Conservation (phyloP, 2,888 invertebrate genomes). For the Hanleya hanleyi region DNA sequence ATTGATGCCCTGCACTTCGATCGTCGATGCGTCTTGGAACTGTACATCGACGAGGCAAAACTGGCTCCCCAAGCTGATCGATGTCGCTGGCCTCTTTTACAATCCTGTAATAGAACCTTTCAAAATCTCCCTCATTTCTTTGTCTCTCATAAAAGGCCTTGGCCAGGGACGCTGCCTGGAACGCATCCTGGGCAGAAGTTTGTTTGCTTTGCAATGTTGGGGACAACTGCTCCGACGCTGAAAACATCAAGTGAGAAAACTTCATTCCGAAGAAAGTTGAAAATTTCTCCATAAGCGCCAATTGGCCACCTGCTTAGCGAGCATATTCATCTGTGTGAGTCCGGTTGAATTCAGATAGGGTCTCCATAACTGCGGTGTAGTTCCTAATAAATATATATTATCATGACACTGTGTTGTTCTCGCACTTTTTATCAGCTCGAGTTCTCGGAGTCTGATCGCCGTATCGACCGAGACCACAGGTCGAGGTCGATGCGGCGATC, state of each 20-base stretch:
- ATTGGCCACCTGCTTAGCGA: constrained; percentile 28
- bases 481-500: too few species aligned
- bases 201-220: constrained; percentile 25
- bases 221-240: constrained; percentile 29
- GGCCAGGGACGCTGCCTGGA: neutral
- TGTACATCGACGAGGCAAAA: constrained; percentile 13
- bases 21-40: constrained; percentile 18
- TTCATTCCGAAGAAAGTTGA: constrained; percentile 27
- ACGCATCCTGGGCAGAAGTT: constrained; percentile 20
- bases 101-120: constrained; percentile 12
- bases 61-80: constrained; percentile 18
- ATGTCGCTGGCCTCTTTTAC: neutral
- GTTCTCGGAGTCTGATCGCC: too few species aligned
- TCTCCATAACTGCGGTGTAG: too few species aligned
- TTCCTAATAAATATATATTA: too few species aligned
- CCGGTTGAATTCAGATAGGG: too few species aligned
- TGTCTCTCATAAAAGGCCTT: constrained; percentile 14
- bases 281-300: constrained; percentile 27
- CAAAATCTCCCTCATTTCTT: constrained; percentile 21
- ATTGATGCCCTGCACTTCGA: constrained; percentile 12
- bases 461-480: too few species aligned
- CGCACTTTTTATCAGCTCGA: too few species aligned
- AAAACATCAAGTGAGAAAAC: constrained; percentile 27
- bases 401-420: too few species aligned
- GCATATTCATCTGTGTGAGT: constrained; percentile 22